These are phyloP conservation scores for Tenualosa ilisha DNA, from an alignment of 2,797 vertebrate genomes.

Conservation along the genomic window DNA sequence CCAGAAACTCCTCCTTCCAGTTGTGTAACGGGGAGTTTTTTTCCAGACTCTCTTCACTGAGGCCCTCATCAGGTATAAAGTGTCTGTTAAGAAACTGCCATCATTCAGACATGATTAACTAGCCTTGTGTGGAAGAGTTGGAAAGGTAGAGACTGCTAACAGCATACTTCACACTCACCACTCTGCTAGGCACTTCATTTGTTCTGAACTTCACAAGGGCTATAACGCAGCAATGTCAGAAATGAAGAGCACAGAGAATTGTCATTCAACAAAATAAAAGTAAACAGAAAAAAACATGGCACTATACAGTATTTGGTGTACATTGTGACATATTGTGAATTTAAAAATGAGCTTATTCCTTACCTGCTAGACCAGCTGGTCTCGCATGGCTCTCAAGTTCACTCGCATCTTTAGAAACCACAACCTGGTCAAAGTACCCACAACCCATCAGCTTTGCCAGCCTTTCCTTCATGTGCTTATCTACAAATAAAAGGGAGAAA, in stretches of 20 bases:
- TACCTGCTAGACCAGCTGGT: conserved; percentile 57
- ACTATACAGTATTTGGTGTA: background rate
- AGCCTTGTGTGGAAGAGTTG: background rate
- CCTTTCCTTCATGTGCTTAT: conserved; percentile 87
- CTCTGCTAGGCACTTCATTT: conserved; percentile 74
- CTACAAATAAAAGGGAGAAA: conserved; percentile 64
- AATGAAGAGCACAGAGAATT: background rate
- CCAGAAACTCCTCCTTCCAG: conserved; percentile 77
- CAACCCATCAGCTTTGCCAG: conserved; percentile 82
- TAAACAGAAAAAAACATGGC: background rate
- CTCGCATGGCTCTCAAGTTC: conserved; percentile 60
- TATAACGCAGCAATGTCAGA: conserved; percentile 52
- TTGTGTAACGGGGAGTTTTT: conserved; percentile 55
- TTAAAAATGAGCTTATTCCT: conserved; percentile 13
- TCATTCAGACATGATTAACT: conserved; percentile 48
- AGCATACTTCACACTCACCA: conserved; percentile 74
- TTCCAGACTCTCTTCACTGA: conserved; percentile 57
- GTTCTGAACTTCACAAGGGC: conserved; percentile 70
- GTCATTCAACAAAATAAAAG: background rate
- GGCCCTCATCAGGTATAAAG: conserved; percentile 73
- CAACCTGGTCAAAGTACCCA: conserved; percentile 87
- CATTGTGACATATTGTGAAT: background rate
- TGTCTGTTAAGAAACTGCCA: conserved; percentile 85
- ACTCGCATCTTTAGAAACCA: conserved; percentile 68
- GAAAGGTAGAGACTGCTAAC: background rate